Percentiles rank a stretch among this genome's conserved stretches.
These are phyloP conservation scores for Poicephalus gulielmi DNA, from an alignment of 2,113 vertebrate species.

Conservation along the genomic window DNA sequence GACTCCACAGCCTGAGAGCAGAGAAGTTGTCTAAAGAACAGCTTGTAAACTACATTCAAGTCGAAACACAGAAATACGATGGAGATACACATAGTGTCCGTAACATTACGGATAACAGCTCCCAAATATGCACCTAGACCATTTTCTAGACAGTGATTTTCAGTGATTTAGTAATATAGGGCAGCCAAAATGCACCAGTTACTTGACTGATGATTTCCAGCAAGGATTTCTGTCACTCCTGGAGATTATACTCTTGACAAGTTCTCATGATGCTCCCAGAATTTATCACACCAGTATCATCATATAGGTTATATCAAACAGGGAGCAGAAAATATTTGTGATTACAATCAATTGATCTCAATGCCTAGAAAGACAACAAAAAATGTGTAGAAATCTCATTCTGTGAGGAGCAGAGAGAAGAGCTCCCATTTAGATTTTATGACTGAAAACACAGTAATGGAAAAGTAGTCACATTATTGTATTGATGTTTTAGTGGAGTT, in stretches of 20 bases:
- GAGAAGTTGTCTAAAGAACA: neutral
- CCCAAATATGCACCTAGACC: neutral
- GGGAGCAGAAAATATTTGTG: neutral
- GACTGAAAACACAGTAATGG: neutral
- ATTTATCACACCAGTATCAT: neutral
- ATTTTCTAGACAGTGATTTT: neutral
- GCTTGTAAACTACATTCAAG: neutral
- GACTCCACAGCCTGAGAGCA: neutral
- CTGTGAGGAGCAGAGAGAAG: neutral
- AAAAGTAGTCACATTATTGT: neutral
- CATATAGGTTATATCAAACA: neutral
- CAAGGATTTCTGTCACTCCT: neutral
- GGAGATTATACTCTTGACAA: neutral
- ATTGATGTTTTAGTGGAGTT: neutral
- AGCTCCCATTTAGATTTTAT: neutral
- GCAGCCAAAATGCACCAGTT: neutral
- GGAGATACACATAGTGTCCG: neutral
- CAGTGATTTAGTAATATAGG: neutral
- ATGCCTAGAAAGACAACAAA: neutral
- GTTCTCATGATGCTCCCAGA: neutral
- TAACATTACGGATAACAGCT: neutral
- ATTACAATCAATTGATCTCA: neutral
- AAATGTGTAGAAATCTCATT: neutral
- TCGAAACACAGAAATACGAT: neutral
- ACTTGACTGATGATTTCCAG: neutral